A percentile compares a stretch with the other conserved stretches of the same genome.
Conservation (phyloP, 1,140 invertebrate species). For the Drosophila persimilis region DNA sequence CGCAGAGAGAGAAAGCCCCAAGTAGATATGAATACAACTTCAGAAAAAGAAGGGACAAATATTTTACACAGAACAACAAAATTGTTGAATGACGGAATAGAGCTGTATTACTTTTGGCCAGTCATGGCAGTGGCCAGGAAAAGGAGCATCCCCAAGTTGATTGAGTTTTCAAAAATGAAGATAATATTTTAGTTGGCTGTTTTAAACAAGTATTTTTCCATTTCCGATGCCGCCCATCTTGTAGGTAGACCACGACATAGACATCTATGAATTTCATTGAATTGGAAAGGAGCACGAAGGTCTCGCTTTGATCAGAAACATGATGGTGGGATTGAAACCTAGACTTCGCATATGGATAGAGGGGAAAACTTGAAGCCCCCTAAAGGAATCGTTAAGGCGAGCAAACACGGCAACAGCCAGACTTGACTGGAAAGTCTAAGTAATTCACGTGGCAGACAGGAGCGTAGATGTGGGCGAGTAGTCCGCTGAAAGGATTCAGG, state of each 20-base stretch:
- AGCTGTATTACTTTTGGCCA: too few species aligned
- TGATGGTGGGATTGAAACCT: conserved; percentile 34
- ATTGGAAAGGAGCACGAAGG: too few species aligned
- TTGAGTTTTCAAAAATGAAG: too few species aligned
- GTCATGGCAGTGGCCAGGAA: too few species aligned
- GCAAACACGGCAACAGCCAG: conserved; percentile 34
- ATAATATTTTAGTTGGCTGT: too few species aligned
- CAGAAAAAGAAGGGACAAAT: not conserved
- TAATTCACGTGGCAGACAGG: conserved; percentile 53
- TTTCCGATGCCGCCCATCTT: too few species aligned
- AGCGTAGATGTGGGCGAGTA: conserved; percentile 30
- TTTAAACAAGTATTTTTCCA: too few species aligned
- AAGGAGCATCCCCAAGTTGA: too few species aligned
- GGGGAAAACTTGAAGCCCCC: conserved; percentile 47
- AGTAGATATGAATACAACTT: conserved; percentile 11
- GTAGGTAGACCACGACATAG: too few species aligned
- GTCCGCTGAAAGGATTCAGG: conserved; percentile 61
- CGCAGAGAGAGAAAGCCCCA: not conserved
- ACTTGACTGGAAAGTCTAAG: conserved; percentile 49
- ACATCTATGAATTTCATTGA: too few species aligned
- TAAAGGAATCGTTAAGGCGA: conserved; percentile 32
- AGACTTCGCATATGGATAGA: conserved; percentile 44
- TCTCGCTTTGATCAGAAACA: conserved; percentile 19
- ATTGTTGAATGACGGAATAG: not conserved
- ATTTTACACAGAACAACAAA: conserved; percentile 8